Base-by-base conservation (phyloP, 2,888 invertebrate species). In the Papilio gigon region DNA sequence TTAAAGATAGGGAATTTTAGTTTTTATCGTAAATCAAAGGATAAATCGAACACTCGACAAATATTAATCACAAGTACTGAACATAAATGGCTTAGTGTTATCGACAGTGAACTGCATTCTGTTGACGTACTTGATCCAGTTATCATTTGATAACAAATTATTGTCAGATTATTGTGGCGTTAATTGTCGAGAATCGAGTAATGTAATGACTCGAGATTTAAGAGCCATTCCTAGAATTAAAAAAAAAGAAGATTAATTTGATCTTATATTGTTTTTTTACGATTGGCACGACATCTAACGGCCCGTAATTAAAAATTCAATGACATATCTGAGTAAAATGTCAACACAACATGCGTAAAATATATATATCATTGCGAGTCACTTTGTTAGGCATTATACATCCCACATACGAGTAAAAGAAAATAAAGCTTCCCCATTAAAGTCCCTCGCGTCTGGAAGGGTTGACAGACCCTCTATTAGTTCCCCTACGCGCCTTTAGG, bases 381-480 rank as follows among this genome's bases (percentile, higher is more conserved):
- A 30, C 20, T 63, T 35, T 33, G 47, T 25, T 64, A 64, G 40
- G 27, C 53, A 64, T 50, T 50, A 47, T 8, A 60, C 27, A 60
- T 30, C 14, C 47, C 14, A 58, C 27, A 37, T 59, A 59, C 20
- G n/a, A n/a, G n/a, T n/a, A n/a, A n/a, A 60, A 65, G 22, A 44
- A 68, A 59, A 64, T 40, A 59, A 64, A 59, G 8, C 40, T 42
- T 60, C 65, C 65, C 70, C 65, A 71, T 76, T 71, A 64, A 68
- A 70, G 70, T 70, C 72, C 76, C 75, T 75, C 66, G 60, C 71
- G 76, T 76, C 76, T 76, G 76, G 71, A 71, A 71, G 74, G 76
- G 68, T 59, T 37, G 40, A 37, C 11, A 59, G 30, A 59, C 64
- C 68, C 68, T 65, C 30, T 53, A 65, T 68, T 65, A 68, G 37